Evolutionary conservation across 1,140 invertebrate genomes (phyloP), one percentile per base, ranked within the genome.

Genomic region (Varroa destructor): DNA sequence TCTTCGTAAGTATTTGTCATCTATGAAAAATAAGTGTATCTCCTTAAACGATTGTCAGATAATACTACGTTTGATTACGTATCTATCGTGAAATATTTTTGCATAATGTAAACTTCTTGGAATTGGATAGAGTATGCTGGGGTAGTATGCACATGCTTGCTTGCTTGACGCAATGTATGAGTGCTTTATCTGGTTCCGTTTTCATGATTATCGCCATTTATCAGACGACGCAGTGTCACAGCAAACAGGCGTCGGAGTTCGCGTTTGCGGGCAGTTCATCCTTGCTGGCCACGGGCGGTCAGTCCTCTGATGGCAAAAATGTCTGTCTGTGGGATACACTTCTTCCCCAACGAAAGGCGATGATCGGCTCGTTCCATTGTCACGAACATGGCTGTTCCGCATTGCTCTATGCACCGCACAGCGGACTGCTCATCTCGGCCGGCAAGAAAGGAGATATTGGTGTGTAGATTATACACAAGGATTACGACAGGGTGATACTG

Each of bases 321-420:
- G 91, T 99, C n/a, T 91, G 90, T 67, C 85, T 99, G 72, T 99
- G 96, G 96, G 96, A 99, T 79, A 97, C 95, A 0, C 83, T 99
- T 67, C 85, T 99, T 81, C 96, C 96, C 5, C 87, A 89, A 76
- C 90, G 90, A 77, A 97, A 96, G 82, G 87, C 91, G 56, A 84
- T 94, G 74, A 89, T 99, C 70, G 87, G 90, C 81, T 78, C 89
- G 56, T 95, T 94, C 80, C 86, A 86, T 12, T 95, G 91, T 77
- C 92, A 95, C 80, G 91, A 95, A 77, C 89, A 92, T 80, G 92
- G 92, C 56, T 87, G 90, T 6, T 81, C 82, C 0, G 89, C 89
- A 75, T 79, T 94, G 70, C 85, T 90, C n/a, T 91, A 92, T 80
- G 92, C 93, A n/a, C 90, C 90, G 5, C 89, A 90, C 79, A 92